phyloP scores from a whole-genome alignment of 2,797 vertebrate genomes.

The Botia almorhae region DNA sequence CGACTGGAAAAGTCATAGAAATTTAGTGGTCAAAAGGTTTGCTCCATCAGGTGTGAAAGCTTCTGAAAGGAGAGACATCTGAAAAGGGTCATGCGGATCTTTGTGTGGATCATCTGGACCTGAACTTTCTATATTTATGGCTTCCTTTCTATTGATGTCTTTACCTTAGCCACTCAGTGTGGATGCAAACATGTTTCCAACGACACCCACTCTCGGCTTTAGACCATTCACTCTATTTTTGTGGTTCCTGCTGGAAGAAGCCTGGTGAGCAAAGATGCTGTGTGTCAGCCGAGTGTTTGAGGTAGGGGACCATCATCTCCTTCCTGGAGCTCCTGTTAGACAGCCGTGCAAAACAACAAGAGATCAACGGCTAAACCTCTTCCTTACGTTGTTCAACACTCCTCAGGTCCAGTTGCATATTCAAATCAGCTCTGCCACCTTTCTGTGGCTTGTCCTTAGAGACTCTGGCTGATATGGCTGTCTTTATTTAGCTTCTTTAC shows the following conservation, averaged over 20 bases:
- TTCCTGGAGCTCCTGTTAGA: constrained; percentile 38
- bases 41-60: neutral
- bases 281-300: constrained; percentile 30
- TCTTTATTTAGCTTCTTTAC: no score
- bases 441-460: constrained; percentile 20
- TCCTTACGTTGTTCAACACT: constrained; percentile 19
- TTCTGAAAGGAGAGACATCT: constrained; percentile 2
- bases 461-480: no score
- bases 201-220: constrained; percentile 23
- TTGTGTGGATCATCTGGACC: constrained; percentile 19
- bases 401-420: constrained; percentile 25
- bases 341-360: constrained; percentile 55
- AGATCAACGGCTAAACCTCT: constrained; percentile 47
- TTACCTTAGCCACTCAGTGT: constrained; percentile 31
- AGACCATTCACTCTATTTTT: constrained; percentile 7
- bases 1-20: neutral
- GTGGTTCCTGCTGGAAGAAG: constrained; percentile 27
- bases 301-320: constrained; percentile 33
- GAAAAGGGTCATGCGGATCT: constrained; percentile 4
- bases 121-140: constrained; percentile 23
- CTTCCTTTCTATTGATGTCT: constrained; percentile 41
- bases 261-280: constrained; percentile 2
- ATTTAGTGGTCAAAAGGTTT: neutral
- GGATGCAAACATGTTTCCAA: constrained; percentile 28
- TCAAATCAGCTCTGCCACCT: constrained; percentile 38